Conservation (phyloP, 2,888 invertebrate species). For the Nemurella pictetii region DNA sequence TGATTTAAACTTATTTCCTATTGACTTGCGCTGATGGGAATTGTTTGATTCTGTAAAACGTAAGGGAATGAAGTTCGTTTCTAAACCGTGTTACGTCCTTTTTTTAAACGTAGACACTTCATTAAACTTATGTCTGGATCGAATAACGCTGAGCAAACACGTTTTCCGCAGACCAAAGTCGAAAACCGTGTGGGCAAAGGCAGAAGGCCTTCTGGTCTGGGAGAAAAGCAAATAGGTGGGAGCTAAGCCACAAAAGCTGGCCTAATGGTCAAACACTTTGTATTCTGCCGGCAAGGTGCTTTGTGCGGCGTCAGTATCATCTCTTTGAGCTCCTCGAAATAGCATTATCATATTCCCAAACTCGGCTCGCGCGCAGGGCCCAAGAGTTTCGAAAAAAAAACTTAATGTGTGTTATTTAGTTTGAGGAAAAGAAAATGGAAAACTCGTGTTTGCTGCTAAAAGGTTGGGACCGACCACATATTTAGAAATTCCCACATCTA, state of each 20-base stretch:
- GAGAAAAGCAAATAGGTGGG: neutral
- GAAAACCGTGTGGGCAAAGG: neutral
- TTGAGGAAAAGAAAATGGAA: conserved; percentile 19
- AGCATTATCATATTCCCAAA: neutral
- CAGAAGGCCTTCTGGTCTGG: neutral
- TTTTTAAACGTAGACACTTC: neutral
- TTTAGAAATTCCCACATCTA: conserved; percentile 16
- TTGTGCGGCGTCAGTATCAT: neutral
- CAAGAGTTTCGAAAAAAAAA: neutral
- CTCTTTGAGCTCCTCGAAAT: neutral
- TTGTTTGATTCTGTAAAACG: neutral
- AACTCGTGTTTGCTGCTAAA: conserved; percentile 12
- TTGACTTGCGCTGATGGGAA: neutral
- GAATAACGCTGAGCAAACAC: neutral
- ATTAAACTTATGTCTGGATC: neutral
- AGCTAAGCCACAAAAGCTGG: neutral
- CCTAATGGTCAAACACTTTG: neutral
- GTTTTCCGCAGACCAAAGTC: neutral
- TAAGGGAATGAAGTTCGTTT: neutral
- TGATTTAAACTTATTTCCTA: neutral
- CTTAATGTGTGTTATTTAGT: conserved; percentile 18
- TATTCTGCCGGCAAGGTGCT: neutral
- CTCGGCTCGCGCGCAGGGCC: neutral
- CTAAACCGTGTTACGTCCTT: neutral
- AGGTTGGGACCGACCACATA: neutral